Evolutionary conservation across 1,140 invertebrate genomes (phyloP), one percentile per base, ranked within the genome.

Genomic region (Maniola jurtina): DNA sequence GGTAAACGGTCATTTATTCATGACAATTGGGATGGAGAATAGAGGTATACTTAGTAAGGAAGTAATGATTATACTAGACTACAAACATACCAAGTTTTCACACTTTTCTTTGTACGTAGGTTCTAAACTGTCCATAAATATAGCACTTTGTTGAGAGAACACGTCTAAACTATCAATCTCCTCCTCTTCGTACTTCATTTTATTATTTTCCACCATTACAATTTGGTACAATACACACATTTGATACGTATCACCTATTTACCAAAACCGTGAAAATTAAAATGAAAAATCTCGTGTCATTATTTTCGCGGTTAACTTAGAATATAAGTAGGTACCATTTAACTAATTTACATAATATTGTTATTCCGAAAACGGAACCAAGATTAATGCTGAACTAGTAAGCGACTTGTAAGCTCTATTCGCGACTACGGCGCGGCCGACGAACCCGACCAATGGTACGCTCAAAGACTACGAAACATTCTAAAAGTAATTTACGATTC

Each of bases 381-480:
- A 52, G 40, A 40, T n/a, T 52, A 14, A 40, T 63, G 15, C 33
- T 48, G 15, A 59, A 36, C 65, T 57, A 56, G 34, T 35, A 61
- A 55, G 11, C 9, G 33, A 6, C 16, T 58, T 54, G 45, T 58
- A 58, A 75, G 54, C 61, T 68, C 56, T 60, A 64, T 76, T 75
- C 69, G 68, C 83, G 80, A 80, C 68, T 67, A 75, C 74, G 60
- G 25, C 52, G 80, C 68, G 86, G 85, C 79, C 81, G 77, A 77
- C 81, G 86, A 90, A 88, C 88, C 86, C 75, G 68, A 34, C 14
- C 79, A 88, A 86, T 85, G 76, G 80, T 86, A 87, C 85, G 84
- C 82, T 81, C 75, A 82, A 84, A 86, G 78, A 81, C 83, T 81
- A 80, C 74, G 60, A 79, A 80, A 80, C 75, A 81, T 76, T 77